phyloP scores from a whole-genome alignment of 2,888 invertebrate species.

The Stenodema calcarata region DNA sequence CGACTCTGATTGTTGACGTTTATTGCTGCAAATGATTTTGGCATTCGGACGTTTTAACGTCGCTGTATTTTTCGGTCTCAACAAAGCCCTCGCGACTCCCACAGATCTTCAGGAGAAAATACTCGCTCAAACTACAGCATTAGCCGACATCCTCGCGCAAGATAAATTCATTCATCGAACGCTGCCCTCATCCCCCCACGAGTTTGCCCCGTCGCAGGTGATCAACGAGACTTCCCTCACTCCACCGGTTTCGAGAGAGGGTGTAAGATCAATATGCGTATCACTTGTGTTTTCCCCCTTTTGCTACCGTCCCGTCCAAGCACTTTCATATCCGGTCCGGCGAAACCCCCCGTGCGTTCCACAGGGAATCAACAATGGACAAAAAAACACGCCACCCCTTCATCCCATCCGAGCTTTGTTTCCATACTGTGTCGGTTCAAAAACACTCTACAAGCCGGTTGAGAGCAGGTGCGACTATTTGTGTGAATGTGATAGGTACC shows the following conservation, averaged over 20 bases:
- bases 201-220: not conserved
- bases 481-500: too few species aligned
- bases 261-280: constrained; percentile 2
- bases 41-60: too few species aligned
- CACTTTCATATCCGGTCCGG: not conserved
- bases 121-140: too few species aligned
- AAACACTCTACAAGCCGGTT: not conserved
- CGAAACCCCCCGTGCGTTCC: not conserved
- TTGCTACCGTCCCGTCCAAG: not conserved
- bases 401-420: not conserved
- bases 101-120: too few species aligned
- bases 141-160: not conserved
- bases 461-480: not conserved
- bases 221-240: not conserved
- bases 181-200: not conserved
- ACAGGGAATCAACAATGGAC: not conserved
- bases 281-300: not conserved
- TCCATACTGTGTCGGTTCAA: not conserved
- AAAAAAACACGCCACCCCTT: not conserved
- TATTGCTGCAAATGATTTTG: too few species aligned
- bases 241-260: not conserved
- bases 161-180: not conserved
- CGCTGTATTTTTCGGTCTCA: too few species aligned
- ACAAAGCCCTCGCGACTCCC: too few species aligned
- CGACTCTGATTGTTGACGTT: too few species aligned